Evolutionary conservation across 2,888 invertebrate species (phyloP).

Genomic region (Drosophila fungiperda): DNA sequence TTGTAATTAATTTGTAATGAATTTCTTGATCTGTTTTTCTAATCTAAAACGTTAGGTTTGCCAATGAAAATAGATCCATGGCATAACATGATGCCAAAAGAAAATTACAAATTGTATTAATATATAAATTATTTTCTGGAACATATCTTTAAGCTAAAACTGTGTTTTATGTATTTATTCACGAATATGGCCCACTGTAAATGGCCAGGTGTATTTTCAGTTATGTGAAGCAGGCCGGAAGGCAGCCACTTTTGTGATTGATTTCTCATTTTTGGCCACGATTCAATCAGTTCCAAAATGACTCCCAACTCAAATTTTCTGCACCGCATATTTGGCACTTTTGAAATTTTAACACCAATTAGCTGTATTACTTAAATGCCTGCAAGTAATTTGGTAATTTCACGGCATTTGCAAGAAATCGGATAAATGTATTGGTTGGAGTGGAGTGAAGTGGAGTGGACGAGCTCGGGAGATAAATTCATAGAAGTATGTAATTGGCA

Average conservation of each 20-base stretch:
- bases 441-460: too few species aligned
- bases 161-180: not conserved
- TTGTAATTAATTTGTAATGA: not conserved
- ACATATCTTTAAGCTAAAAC: not conserved
- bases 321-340: conserved; percentile 40
- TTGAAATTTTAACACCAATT: conserved; percentile 72
- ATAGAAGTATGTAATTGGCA: not conserved
- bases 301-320: conserved; percentile 15
- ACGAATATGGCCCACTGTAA: not conserved
- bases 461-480: not conserved
- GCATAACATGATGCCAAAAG: too few species aligned
- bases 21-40: not conserved
- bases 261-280: conserved; percentile 36
- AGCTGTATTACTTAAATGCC: conserved; percentile 67
- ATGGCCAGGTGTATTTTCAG: not conserved
- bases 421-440: not conserved
- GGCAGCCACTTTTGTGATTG: conserved; percentile 42
- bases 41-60: not conserved
- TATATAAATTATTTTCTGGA: not conserved
- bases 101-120: too few species aligned
- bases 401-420: conserved; percentile 39
- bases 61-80: not conserved
- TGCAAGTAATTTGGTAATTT: conserved; percentile 56
- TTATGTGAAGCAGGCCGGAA: not conserved
- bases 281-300: conserved; percentile 25